phyloP scores from a whole-genome alignment of 2,888 invertebrate species.

The Drosophila tanythrix region DNA sequence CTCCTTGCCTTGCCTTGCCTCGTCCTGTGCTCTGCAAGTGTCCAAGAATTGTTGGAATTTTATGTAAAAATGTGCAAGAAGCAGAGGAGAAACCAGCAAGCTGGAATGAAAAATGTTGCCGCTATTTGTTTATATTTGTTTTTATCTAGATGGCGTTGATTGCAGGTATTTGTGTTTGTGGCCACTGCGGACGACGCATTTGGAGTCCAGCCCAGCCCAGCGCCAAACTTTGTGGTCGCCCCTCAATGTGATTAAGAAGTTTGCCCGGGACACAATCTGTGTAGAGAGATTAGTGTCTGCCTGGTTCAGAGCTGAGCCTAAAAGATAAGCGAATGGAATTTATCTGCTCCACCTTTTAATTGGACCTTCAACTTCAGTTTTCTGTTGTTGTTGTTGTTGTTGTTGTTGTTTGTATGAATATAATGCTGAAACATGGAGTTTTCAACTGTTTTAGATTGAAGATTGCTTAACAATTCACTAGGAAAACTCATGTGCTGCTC shows the following conservation, averaged over 20 bases:
- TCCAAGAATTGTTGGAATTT: slow-evolving; percentile 61
- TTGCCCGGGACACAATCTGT: slow-evolving; percentile 1
- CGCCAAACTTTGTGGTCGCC: slow-evolving; percentile 23
- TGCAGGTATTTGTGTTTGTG: slow-evolving; percentile 75
- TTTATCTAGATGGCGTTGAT: slow-evolving; percentile 79
- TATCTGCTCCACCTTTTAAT: slow-evolving; percentile 20
- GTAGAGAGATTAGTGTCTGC: slow-evolving; percentile 23
- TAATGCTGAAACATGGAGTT: not conserved
- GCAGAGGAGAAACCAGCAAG: not conserved
- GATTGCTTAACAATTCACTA: not conserved
- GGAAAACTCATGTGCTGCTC: not conserved
- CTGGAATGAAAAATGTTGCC: slow-evolving; percentile 32
- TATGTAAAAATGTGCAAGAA: slow-evolving; percentile 66
- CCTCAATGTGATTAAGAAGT: slow-evolving; percentile 58
- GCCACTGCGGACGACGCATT: slow-evolving; percentile 35
- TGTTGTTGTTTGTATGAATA: not conserved
- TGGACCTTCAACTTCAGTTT: not conserved
- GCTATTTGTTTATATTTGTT: slow-evolving; percentile 79
- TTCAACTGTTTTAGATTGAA: not conserved
- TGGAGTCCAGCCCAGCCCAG: slow-evolving; percentile 3
- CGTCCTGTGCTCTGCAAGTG: slow-evolving; percentile 32
- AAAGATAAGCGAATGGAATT: slow-evolving; percentile 38
- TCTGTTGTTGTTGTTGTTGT: not conserved
- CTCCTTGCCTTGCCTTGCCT: slow-evolving; percentile 20
- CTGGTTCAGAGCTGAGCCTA: slow-evolving; percentile 23